phyloP scores from a whole-genome alignment of 1,140 invertebrate species.

The Meloidogyne hapla region DNA sequence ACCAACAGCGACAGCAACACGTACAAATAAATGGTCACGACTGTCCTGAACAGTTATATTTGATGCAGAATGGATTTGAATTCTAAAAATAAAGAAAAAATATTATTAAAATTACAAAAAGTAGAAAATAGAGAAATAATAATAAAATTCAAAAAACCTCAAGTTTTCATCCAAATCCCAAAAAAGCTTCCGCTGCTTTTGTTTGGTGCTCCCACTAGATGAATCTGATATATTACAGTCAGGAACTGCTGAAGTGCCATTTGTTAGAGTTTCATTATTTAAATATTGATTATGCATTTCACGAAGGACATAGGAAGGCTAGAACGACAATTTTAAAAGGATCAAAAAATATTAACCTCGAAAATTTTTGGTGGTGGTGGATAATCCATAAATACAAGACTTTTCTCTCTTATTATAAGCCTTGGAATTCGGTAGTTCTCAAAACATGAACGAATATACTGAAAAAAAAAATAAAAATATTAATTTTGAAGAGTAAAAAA shows the following conservation, averaged over 20 bases:
- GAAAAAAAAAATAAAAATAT: conserved; percentile 28
- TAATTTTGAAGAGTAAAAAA: background rate
- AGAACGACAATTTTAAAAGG: conserved; percentile 32
- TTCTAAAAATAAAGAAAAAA: too few relatives aligned
- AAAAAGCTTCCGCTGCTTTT: conserved; percentile 26
- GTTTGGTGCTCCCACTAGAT: background rate
- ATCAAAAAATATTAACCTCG: conserved; percentile 29
- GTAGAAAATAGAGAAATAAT: too few relatives aligned
- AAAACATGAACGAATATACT: conserved; percentile 55
- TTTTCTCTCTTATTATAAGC: conserved; percentile 43
- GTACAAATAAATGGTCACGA: conserved; percentile 45
- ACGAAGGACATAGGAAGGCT: conserved; percentile 50
- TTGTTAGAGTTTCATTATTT: conserved; percentile 1
- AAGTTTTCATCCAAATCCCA: conserved; percentile 56
- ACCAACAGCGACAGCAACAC: conserved; percentile 46
- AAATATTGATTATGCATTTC: conserved; percentile 36
- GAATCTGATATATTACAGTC: background rate
- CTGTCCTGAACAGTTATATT: conserved; percentile 40
- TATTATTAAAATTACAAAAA: too few relatives aligned
- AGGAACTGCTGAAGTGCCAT: background rate
- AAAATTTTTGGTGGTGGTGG: conserved; percentile 45
- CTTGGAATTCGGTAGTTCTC: conserved; percentile 58
- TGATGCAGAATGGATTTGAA: conserved; percentile 37
- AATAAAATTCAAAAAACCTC: background rate
- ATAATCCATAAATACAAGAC: conserved; percentile 43